A percentile compares a stretch with the other conserved stretches of the same genome.
Evolutionary conservation across 2,888 invertebrate genomes (phyloP).

Genomic region (Leuctra nigra): DNA sequence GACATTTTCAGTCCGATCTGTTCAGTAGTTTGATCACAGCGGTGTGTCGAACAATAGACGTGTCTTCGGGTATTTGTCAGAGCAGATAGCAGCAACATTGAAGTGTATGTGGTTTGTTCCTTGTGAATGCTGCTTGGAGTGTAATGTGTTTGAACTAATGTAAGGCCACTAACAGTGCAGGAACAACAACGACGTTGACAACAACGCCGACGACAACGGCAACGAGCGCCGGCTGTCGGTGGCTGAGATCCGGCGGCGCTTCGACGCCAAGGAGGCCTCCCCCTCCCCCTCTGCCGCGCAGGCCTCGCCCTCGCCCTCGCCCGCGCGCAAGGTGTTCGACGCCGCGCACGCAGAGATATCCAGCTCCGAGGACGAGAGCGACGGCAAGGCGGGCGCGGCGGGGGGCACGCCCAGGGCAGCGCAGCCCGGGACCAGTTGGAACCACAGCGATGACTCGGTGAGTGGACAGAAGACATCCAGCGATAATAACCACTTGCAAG

Average conservation of each 20-base stretch:
- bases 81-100: no score
- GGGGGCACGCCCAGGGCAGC: not conserved
- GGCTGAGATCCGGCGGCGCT: conserved; percentile 51
- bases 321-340: not conserved
- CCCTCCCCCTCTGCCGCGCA: not conserved
- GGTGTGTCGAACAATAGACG: no score
- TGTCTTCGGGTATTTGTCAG: no score
- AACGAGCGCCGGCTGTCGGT: conserved; percentile 50
- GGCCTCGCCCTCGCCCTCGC: not conserved
- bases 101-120: not conserved
- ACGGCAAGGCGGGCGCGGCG: not conserved
- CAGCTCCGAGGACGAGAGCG: not conserved
- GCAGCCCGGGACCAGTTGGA: not conserved
- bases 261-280: conserved; percentile 38
- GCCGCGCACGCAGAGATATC: not conserved
- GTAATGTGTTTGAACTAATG: not conserved
- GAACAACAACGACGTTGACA: conserved; percentile 35
- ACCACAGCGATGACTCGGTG: not conserved
- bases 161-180: no score
- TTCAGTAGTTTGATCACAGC: no score
- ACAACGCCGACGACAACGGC: conserved; percentile 51
- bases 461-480: not conserved
- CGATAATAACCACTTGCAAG: not conserved
- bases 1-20: no score
- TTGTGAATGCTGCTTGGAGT: not conserved